Evolutionary conservation across 1,140 invertebrate genomes (phyloP).

Genomic region (Liolophura sinensis): DNA sequence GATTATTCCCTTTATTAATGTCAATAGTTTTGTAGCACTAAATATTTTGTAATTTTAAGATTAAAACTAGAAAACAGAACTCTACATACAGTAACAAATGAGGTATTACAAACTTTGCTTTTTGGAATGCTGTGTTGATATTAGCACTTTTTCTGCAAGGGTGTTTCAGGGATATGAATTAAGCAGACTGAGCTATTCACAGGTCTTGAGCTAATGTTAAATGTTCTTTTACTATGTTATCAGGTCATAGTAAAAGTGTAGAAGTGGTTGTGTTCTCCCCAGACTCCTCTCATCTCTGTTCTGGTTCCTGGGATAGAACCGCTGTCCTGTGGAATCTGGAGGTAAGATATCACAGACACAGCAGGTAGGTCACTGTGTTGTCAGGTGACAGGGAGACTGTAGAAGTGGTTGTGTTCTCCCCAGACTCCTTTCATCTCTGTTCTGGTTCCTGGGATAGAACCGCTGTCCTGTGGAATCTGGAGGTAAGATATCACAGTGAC

Average conservation of each 20-base stretch:
- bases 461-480: slow-evolving; percentile 51
- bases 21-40: too few species aligned
- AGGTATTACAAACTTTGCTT: too few species aligned
- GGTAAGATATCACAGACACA: slow-evolving; percentile 27
- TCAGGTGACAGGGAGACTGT: slow-evolving; percentile 4
- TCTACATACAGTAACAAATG: too few species aligned
- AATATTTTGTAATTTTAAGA: too few species aligned
- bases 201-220: too few species aligned
- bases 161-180: too few species aligned
- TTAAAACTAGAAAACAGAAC: too few species aligned
- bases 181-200: too few species aligned
- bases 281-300: slow-evolving; percentile 37
- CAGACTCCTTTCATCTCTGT: slow-evolving; percentile 36
- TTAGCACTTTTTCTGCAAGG: too few species aligned
- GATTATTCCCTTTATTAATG: too few species aligned
- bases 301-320: slow-evolving; percentile 55
- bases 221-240: slow-evolving; percentile 11
- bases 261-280: slow-evolving; percentile 49
- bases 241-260: slow-evolving; percentile 55
- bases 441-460: slow-evolving; percentile 56
- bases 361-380: too few species aligned
- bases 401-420: slow-evolving; percentile 27
- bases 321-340: slow-evolving; percentile 54
- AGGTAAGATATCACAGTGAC: slow-evolving; percentile 32
- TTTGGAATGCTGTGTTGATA: too few species aligned